Percentiles rank a stretch among this genome's conserved stretches.
Conservation (phyloP, 2,797 vertebrate species). For the Labeo calbasu region DNA sequence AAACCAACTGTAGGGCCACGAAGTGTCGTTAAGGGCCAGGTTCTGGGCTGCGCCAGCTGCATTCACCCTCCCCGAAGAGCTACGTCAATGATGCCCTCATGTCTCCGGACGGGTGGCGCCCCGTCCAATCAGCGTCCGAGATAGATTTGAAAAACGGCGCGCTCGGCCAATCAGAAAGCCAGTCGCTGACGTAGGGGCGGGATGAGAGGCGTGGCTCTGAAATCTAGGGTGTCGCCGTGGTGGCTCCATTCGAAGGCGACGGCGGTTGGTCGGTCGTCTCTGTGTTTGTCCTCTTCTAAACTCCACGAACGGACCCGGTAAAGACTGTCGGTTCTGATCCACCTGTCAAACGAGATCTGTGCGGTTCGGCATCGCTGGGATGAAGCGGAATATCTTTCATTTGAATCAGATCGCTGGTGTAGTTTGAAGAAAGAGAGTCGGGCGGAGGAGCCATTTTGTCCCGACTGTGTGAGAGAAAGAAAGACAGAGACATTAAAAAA, state of each 20-base stretch:
- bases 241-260: constrained; percentile 84
- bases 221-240: constrained; percentile 78
- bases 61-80: constrained; percentile 62
- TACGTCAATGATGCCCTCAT: constrained; percentile 60
- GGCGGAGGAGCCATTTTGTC: constrained; percentile 86
- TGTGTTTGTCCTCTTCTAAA: constrained; percentile 66
- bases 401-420: constrained; percentile 78
- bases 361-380: constrained; percentile 68
- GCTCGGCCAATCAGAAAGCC: constrained; percentile 58
- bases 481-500: constrained; percentile 70
- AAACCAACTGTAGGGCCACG: constrained; percentile 21
- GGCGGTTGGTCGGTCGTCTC: constrained; percentile 75
- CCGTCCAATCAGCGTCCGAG: constrained; percentile 63
- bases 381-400: constrained; percentile 78
- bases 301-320: constrained; percentile 30
- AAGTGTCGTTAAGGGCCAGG: constrained; percentile 8
- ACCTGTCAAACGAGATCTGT: not conserved
- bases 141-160: not conserved
- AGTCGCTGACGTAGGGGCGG: constrained; percentile 65
- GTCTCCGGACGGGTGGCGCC: constrained; percentile 9
- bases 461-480: constrained; percentile 79
- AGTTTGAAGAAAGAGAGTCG: constrained; percentile 81
- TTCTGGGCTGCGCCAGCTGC: constrained; percentile 62
- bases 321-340: not conserved
- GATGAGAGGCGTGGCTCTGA: constrained; percentile 63